A percentile compares a stretch with the other conserved stretches of the same genome.
Conservation (phyloP, 2,113 vertebrate genomes). For the Grus americana region DNA sequence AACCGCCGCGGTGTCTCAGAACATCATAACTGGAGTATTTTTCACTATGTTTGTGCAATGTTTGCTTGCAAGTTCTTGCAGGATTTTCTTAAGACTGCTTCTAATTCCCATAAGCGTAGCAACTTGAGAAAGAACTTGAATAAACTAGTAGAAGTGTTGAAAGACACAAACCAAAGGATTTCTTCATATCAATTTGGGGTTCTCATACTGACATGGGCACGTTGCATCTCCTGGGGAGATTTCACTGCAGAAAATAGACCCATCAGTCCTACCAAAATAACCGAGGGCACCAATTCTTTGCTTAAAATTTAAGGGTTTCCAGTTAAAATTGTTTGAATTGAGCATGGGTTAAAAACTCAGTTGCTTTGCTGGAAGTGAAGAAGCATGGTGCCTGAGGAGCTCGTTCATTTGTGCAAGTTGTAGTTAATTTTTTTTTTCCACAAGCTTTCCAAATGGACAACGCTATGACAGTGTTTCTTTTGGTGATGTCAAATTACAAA, state of each 20-base stretch:
- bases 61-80: neutral
- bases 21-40: accelerated
- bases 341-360: neutral
- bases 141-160: slow-evolving; percentile 1
- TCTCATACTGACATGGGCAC: neutral
- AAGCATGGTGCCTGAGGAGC: neutral
- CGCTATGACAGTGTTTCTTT: neutral
- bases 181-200: neutral
- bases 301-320: neutral
- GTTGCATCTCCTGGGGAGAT: neutral
- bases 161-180: slow-evolving; percentile 29
- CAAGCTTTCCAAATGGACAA: neutral
- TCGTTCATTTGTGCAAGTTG: neutral
- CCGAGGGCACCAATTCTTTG: neutral
- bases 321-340: neutral
- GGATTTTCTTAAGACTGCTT: neutral
- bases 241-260: neutral
- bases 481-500: neutral
- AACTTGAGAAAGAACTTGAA: neutral
- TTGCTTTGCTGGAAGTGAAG: neutral
- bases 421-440: neutral
- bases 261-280: neutral
- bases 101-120: neutral
- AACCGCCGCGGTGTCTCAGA: accelerated
- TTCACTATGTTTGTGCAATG: neutral